Evolutionary conservation across 2,797 vertebrate species (phyloP), one percentile per base, ranked within the genome.

Genomic region (Sus cebifrons): DNA sequence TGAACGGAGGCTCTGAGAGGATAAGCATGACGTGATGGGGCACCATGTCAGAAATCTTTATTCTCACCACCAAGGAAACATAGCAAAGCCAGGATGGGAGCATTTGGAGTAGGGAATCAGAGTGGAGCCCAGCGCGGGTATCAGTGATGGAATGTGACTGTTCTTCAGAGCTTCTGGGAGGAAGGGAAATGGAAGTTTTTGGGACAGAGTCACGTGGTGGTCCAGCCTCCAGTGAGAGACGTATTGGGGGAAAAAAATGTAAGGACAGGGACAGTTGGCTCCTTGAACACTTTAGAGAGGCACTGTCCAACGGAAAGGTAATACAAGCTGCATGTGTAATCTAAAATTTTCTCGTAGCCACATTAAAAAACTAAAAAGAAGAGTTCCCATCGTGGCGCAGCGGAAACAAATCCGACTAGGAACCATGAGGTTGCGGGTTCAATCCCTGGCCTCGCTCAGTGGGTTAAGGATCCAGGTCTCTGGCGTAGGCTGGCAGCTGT

Each of bases 191-290:
- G 64, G 78, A 96, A 90, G 17, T 58, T 44, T 86, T 25, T 49
- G 32, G 18, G 23, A 87, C 36, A 86, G 44, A 89, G 58, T 85
- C 16, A 18, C 52, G 10, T n/a, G 36, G 56, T 60, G 8, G 5
- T 44, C 94, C 65, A 78, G 79, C 29, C 62, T 89, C 60, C 62
- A 79, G 17, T 84, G 27, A 95, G 32, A 96, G 44, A 78, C 40
- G 78, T 89, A 29, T 12, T 36, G n/a, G 9, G n/a, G 18, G 10
- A 58, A 70, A 94, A 94, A 56, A 74, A 0, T 78, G 95, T 60
- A 65, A 86, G n/a, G 78, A 62, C 11, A 73, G 27, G 20, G 62
- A 52, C 5, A 60, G 29, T 27, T 70, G 32, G 16, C 62, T 75
- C 60, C 23, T 96, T 85, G 58, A 81, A 79, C 5, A 71, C 10